Evolutionary conservation across 2,797 vertebrate species (phyloP).

Genomic region (Sebastes cheni): DNA sequence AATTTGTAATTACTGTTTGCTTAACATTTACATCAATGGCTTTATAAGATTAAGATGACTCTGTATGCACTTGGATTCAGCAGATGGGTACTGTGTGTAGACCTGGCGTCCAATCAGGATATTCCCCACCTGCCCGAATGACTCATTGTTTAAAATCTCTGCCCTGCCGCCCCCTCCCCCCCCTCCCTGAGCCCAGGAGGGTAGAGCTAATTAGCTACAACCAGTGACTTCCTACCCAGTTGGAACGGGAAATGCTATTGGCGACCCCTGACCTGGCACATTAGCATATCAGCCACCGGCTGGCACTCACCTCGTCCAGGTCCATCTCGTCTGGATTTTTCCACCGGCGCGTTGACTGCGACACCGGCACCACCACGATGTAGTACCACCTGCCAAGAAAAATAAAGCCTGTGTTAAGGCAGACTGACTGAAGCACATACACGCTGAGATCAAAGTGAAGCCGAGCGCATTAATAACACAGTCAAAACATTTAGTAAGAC

Average conservation of each 20-base stretch:
- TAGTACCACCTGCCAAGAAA: constrained; percentile 92
- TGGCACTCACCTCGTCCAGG: constrained; percentile 91
- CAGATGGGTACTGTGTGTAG: constrained; percentile 64
- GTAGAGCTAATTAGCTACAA: constrained; percentile 69
- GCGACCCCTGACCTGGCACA: constrained; percentile 58
- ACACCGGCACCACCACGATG: constrained; percentile 92
- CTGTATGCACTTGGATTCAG: constrained; percentile 20
- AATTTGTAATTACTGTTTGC: constrained; percentile 1
- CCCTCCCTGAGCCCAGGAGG: constrained; percentile 42
- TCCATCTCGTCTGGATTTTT: constrained; percentile 95
- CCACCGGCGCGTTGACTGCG: constrained; percentile 80
- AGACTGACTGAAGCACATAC: constrained; percentile 2
- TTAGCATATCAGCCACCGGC: constrained; percentile 63
- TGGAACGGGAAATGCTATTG: constrained; percentile 53
- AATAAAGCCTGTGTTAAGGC: constrained; percentile 50
- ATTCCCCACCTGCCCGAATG: constrained; percentile 49
- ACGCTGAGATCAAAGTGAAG: constrained; percentile 43
- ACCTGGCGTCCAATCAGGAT: constrained; percentile 59
- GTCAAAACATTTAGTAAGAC: constrained; percentile 40
- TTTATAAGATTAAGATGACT: constrained; percentile 12
- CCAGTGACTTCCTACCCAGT: constrained; percentile 63
- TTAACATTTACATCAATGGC: constrained; percentile 4
- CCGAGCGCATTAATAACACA: constrained; percentile 34
- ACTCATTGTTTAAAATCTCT: constrained; percentile 63
- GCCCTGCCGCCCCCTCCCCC: not conserved